Conservation (phyloP, 1,140 invertebrate species). For the Polyergus mexicanus region DNA sequence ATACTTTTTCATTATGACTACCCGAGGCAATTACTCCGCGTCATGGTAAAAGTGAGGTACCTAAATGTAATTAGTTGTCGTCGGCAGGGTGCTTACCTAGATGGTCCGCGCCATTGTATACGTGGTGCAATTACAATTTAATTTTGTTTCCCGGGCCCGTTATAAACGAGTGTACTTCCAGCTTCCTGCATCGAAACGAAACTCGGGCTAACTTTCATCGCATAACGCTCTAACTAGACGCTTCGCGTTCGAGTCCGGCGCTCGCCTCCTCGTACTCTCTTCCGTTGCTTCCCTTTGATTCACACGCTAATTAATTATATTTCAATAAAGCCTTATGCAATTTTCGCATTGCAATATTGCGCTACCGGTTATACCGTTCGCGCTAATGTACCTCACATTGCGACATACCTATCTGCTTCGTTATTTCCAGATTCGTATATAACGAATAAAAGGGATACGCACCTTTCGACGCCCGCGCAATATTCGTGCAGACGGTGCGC, state of each 20-base stretch:
- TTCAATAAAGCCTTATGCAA: conserved; percentile 70
- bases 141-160: conserved; percentile 75
- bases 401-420: not conserved
- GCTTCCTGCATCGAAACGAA: conserved; percentile 65
- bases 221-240: conserved; percentile 65
- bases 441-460: conserved; percentile 18
- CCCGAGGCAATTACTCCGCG: conserved; percentile 74
- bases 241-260: conserved; percentile 21
- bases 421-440: conserved; percentile 41
- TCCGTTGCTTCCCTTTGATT: conserved; percentile 66
- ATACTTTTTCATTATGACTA: conserved; percentile 78
- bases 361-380: not conserved
- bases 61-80: conserved; percentile 81
- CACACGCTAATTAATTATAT: conserved; percentile 77
- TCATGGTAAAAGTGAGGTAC: conserved; percentile 76
- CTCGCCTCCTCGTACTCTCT: not conserved
- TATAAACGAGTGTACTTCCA: conserved; percentile 78
- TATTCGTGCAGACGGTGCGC: conserved; percentile 19
- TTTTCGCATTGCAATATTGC: conserved; percentile 70
- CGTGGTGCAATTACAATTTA: conserved; percentile 80
- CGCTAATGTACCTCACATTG: conserved; percentile 21
- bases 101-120: conserved; percentile 73
- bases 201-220: conserved; percentile 68
- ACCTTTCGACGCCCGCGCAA: conserved; percentile 1
- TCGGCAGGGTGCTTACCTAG: conserved; percentile 76